phyloP scores from a whole-genome alignment of 1,140 invertebrate genomes.

The Aphaenogaster floridana region DNA sequence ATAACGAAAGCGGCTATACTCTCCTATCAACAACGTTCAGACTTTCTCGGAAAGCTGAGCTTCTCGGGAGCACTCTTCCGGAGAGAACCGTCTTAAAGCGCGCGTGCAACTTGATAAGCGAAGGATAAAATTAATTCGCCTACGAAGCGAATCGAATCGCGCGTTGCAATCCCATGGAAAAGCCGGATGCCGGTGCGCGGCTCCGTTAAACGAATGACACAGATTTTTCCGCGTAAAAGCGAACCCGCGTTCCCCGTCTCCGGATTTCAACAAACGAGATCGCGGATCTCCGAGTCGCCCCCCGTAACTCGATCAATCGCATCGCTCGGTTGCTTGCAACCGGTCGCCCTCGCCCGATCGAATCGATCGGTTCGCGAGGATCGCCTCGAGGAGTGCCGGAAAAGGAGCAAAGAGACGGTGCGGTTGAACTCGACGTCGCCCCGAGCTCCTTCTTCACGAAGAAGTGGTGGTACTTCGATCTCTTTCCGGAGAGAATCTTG shows the following conservation, averaged over 20 bases:
- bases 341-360: conserved; percentile 30
- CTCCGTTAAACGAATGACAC: conserved; percentile 64
- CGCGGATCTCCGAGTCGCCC: conserved; percentile 47
- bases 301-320: conserved; percentile 57
- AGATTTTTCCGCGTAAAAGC: conserved; percentile 64
- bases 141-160: conserved; percentile 55
- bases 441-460: conserved; percentile 1
- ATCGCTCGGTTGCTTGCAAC: conserved; percentile 35
- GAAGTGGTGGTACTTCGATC: conserved; percentile 17
- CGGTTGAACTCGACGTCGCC: conserved; percentile 48
- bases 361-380: conserved; percentile 42
- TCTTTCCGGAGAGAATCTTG: conserved; percentile 38
- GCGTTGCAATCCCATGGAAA: conserved; percentile 49
- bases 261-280: conserved; percentile 58
- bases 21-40: conserved; percentile 36
- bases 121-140: conserved; percentile 62
- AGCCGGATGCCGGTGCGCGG: conserved; percentile 44
- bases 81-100: conserved; percentile 53
- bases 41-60: conserved; percentile 32
- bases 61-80: conserved; percentile 41
- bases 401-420: conserved; percentile 35
- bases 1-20: conserved; percentile 15
- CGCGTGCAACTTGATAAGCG: conserved; percentile 63
- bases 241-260: conserved; percentile 49
- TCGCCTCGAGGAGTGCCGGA: conserved; percentile 8